Percentiles rank a stretch among this genome's conserved stretches.
These are phyloP conservation scores for Calliopsis andreniformis DNA, from an alignment of 1,140 invertebrate genomes.

Conservation along the genomic window DNA sequence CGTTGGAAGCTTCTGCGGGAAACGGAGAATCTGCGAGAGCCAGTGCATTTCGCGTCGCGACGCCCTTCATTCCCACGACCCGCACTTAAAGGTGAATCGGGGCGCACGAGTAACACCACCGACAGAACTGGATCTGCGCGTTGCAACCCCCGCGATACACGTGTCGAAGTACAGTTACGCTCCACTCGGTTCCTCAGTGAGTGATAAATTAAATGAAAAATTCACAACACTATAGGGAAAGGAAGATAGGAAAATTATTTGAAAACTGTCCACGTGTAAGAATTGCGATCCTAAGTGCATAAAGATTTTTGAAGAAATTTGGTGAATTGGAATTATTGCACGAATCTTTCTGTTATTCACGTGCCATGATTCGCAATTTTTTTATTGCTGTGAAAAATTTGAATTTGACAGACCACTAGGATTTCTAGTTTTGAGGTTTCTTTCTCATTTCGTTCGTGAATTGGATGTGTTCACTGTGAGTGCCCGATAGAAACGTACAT, in stretches of 20 bases:
- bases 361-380: background rate
- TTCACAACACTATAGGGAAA: no score
- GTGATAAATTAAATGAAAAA: background rate
- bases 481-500: background rate
- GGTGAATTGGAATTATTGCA: background rate
- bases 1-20: conserved; percentile 70
- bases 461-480: conserved; percentile 14
- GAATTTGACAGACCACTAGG: background rate
- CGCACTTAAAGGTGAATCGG: conserved; percentile 47
- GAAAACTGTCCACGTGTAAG: background rate
- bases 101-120: conserved; percentile 19
- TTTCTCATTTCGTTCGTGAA: background rate
- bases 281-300: background rate
- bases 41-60: conserved; percentile 76
- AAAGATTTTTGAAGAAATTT: background rate
- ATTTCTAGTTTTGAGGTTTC: background rate
- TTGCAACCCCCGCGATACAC: conserved; percentile 4
- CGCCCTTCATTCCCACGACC: conserved; percentile 61
- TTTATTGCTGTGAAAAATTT: background rate
- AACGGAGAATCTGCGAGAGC: conserved; percentile 71
- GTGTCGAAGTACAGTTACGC: background rate
- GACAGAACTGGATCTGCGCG: background rate
- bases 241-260: background rate
- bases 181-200: conserved; percentile 20
- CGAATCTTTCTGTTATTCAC: background rate